phyloP scores from a whole-genome alignment of 2,888 invertebrate species.

The Synergus japonicus region DNA sequence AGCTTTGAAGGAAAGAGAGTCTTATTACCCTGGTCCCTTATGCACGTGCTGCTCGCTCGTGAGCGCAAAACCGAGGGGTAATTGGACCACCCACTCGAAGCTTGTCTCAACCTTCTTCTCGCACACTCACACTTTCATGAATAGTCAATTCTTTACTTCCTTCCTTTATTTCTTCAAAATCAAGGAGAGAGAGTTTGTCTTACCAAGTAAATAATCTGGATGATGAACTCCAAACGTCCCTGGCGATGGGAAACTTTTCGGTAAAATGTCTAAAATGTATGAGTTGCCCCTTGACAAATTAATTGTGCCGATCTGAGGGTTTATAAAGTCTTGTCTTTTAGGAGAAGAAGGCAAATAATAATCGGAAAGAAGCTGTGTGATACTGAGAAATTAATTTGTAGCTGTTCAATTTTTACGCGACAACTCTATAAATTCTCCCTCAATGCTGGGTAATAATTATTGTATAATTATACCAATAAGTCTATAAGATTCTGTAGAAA shows the following conservation, averaged over 20 bases:
- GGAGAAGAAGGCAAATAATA: background rate
- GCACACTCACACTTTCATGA: conserved; percentile 45
- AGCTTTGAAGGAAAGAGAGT: conserved; percentile 62
- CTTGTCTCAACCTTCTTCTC: conserved; percentile 45
- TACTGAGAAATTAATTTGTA: background rate
- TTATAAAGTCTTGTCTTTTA: conserved; percentile 21
- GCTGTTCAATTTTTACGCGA: no score
- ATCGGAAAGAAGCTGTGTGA: background rate
- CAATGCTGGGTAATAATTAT: no score
- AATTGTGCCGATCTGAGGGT: background rate
- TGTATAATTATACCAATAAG: no score
- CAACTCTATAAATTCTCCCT: no score
- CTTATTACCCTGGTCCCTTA: conserved; percentile 72
- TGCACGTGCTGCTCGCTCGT: conserved; percentile 71
- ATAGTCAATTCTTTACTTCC: conserved; percentile 45
- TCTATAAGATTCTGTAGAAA: no score
- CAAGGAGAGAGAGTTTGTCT: conserved; percentile 43
- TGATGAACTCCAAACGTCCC: conserved; percentile 46
- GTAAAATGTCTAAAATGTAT: background rate
- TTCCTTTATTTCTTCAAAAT: conserved; percentile 41
- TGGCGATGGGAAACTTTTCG: conserved; percentile 45
- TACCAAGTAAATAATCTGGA: conserved; percentile 57
- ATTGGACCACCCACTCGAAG: conserved; percentile 76
- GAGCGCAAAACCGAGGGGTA: conserved; percentile 74
- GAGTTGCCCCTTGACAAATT: background rate